Evolutionary conservation across 37 sponge, comb jelly and placozoan species (phyloP), one percentile per base, ranked within the genome.

Genomic region (Trichoplax adhaerens): DNA sequence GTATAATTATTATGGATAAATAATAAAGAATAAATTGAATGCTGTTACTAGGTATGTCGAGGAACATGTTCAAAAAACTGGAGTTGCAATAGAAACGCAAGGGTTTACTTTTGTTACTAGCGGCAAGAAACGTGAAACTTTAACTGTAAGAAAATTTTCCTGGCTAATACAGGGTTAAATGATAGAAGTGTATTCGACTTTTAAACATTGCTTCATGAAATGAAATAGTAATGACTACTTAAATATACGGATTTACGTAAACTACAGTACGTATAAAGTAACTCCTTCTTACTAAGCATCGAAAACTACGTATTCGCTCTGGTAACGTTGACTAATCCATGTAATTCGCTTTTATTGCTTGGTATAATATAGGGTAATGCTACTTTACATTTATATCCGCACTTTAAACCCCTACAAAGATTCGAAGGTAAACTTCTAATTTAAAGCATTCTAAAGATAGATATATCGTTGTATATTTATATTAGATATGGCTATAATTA

Each of bases 1-100:
- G 58, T 58, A 8, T 77, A 62, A n/a, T 4, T 12, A 48, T 50
- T 72, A 7, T 72, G 4, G 50, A 72, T 75, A 58, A 54, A 48
- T 75, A n/a, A 68, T 6, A 6, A 68, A 57, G 58, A 61, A 70
- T 72, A 4, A 3, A 56, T 10, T 71, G 77, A 3, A 54, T 3
- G 77, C 55, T 75, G 56, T 6, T 29, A 69, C 50, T 50, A 81
- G 83, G 83, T 87, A 87, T 52, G 74, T 87, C 4, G 88, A 83
- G 59, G 88, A 87, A 56, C 84, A 83, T 49, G 84, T 87, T 51
- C 83, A 83, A 66, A 79, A 66, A 67, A 87, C 88, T 53, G 83
- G 83, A n/a, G 88, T 87, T 76, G 88, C 88, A 58, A 83, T 87
- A 60, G 88, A 87, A 63, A 87, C 88, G 1, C 88, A 87, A 64